Evolutionary conservation across 2,797 vertebrate genomes (phyloP), one percentile per base, ranked within the genome.

Genomic region (Oreonectes daqikongensis): DNA sequence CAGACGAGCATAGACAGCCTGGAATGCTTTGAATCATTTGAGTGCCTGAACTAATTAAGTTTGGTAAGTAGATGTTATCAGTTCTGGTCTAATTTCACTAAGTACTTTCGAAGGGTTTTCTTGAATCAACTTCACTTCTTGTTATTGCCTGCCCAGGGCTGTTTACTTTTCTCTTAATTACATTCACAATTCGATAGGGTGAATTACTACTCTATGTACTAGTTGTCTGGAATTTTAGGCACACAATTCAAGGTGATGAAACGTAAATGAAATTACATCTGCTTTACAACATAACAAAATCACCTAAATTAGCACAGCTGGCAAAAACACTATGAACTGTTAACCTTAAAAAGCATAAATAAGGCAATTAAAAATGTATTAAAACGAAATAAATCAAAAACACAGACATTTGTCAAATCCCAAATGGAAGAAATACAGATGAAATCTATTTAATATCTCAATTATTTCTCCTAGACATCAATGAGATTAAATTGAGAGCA

Each of bases 141-240:
- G 88, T 93, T 92, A 89, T 91, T 92, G 81, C 88, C 90, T 87
- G 89, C 91, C 90, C 75, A n/a, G 5, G 90, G 91, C 88, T 88
- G 85, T 91, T 90, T 91, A 90, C 88, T 68, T 76, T 79, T 18
- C 69, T 77, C 69, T 79, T 82, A 82, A 81, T 77, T 82, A 73
- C 69, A 79, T 84, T 77, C 77, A 75, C 65, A 79, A 79, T 81
- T 76, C 64, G 69, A 79, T 79, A 72, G 65, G 81, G 81, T 70
- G 75, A 83, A 80, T 78, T 80, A 83, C 53, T 73, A n/a, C 69
- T 67, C 64, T 65, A 68, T 82, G 81, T 79, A 42, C 65, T 77
- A 64, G 59, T 74, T 74, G 63, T 40, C 48, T 79, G 69, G 40
- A 63, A 72, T 81, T 72, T 79, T 80, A 73, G 66, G 63, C 72